Base-by-base conservation (phyloP, 2,113 vertebrate species). In the Penelope pileata region DNA sequence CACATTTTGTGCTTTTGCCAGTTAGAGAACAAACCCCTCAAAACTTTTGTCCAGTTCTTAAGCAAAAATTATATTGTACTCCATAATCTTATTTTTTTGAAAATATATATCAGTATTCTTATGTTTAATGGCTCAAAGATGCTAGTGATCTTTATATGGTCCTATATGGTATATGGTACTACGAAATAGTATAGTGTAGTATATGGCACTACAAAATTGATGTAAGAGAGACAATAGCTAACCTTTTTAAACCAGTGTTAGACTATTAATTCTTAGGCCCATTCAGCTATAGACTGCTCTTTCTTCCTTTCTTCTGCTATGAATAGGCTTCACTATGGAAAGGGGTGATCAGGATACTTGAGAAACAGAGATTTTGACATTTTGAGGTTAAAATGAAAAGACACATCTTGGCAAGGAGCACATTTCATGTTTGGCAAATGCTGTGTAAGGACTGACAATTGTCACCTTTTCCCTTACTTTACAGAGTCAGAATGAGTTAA, bases 371-470 rank as follows among this genome's bases (percentile, higher is more conserved):
- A 69, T 77, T 89, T 94, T 97, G 97, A 97, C 84, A 23, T 96
- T 96, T 98, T 97, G 97, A 97, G 94, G 94, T 96, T 96, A 96
- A 97, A 94, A 64, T 84, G 89, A 93, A 94, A 92, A 60, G 79
- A 91, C 45, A 27, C 42, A 86, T 95, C 85, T 92, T 92, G 92
- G 78, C 88, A 87, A 79, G 92, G 75, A 96, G 47, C 10, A 19
- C 72, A 89, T 97, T 85, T 96, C 79, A 56, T 23, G n/a, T 91
- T 93, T 95, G 58, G 90, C 23, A 86, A 91, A 94, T 96, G 72
- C 79, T 87, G 73, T 91, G 82, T 76, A 96, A 92, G 78, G 86
- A 74, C 43, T 89, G 83, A 86, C 81, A 90, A 83, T 94, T 88
- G 88, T 81, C 29, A 1, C 85, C 30, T 96, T 96, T 90, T 93